Percentiles rank a stretch among this genome's conserved stretches.
Conservation (phyloP, 2,797 vertebrate species). For the Arrhamphus sclerolepis region DNA sequence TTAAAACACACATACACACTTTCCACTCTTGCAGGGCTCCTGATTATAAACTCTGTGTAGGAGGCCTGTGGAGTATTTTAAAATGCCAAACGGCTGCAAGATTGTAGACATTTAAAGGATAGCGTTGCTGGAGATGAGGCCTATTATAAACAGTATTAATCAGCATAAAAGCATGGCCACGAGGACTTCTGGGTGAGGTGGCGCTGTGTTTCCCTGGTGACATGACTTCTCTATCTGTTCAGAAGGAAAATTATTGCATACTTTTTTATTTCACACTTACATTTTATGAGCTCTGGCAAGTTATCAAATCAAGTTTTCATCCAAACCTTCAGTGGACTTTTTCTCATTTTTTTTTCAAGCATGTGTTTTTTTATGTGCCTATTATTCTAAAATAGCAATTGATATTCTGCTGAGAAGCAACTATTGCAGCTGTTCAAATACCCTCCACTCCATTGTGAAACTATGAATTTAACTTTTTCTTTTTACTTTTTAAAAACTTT, state of each 20-base stretch:
- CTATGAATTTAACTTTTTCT: slow-evolving; percentile 54
- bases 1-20: slow-evolving; percentile 47
- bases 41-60: slow-evolving; percentile 69
- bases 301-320: slow-evolving; percentile 54
- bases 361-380: slow-evolving; percentile 44
- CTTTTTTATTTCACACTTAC: slow-evolving; percentile 34
- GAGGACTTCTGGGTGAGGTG: slow-evolving; percentile 65
- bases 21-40: slow-evolving; percentile 53
- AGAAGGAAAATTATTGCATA: slow-evolving; percentile 28
- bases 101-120: slow-evolving; percentile 79
- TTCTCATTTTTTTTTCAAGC: slow-evolving; percentile 18
- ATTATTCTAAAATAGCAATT: slow-evolving; percentile 67
- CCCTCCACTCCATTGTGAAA: slow-evolving; percentile 68
- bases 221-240: slow-evolving; percentile 34
- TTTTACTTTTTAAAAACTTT: slow-evolving; percentile 48
- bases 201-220: slow-evolving; percentile 53
- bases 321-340: slow-evolving; percentile 33
- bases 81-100: slow-evolving; percentile 66
- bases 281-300: slow-evolving; percentile 41
- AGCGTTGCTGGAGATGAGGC: slow-evolving; percentile 80
- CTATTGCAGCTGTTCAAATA: slow-evolving; percentile 82
- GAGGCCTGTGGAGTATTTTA: slow-evolving; percentile 77
- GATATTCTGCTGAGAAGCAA: slow-evolving; percentile 68
- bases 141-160: slow-evolving; percentile 83
- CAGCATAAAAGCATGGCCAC: slow-evolving; percentile 75